phyloP scores from a whole-genome alignment of 2,888 invertebrate species.

The Slavum lentiscoides region DNA sequence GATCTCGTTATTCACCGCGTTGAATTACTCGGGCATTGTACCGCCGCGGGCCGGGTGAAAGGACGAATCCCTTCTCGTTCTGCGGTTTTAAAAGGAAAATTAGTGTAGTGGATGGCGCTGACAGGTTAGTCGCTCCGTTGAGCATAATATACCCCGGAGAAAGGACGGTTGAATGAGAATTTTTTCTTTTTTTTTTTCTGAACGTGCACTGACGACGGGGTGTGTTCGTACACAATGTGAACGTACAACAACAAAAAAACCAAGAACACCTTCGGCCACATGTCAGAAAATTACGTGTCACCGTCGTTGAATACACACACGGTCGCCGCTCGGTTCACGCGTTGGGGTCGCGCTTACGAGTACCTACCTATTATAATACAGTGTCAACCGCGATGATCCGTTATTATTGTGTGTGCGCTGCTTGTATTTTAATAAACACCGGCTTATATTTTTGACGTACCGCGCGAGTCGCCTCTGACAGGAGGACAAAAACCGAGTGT shows the following conservation, averaged over 20 bases:
- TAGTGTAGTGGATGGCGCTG: constrained; percentile 36
- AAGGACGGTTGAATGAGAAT: no score
- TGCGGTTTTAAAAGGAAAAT: constrained; percentile 39
- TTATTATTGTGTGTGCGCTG: no score
- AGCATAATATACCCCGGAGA: no score
- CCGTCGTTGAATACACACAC: constrained; percentile 10
- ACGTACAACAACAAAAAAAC: neutral
- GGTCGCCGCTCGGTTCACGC: no score
- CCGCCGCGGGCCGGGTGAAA: neutral
- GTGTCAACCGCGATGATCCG: constrained; percentile 10
- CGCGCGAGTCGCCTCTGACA: neutral
- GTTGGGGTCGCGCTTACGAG: constrained; percentile 7
- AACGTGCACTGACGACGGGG: no score
- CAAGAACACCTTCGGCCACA: constrained; percentile 19
- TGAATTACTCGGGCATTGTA: neutral
- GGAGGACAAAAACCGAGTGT: constrained; percentile 15
- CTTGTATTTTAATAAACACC: constrained; percentile 1
- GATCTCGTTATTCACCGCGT: neutral
- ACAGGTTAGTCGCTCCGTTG: neutral
- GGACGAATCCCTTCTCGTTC: neutral
- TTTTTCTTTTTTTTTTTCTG: no score
- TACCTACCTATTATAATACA: no score
- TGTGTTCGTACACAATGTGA: no score
- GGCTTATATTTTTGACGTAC: constrained; percentile 5
- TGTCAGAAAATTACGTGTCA: constrained; percentile 44